Conservation (phyloP, 2,113 vertebrate genomes). For the Dasypus novemcinctus region DNA sequence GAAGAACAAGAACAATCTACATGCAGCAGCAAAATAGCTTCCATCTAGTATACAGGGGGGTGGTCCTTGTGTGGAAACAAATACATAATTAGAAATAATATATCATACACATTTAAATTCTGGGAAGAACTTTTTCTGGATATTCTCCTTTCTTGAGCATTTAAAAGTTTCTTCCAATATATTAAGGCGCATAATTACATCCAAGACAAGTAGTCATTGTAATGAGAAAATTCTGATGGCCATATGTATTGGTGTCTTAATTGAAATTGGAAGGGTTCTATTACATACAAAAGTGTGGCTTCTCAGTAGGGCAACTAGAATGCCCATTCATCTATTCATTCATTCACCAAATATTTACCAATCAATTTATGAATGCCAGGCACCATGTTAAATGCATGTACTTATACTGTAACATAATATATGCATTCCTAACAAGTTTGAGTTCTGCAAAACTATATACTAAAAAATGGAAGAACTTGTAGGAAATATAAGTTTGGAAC, state of each 20-base stretch:
- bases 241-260: not conserved
- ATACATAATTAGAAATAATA: not conserved
- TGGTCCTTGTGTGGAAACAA: conserved; percentile 10
- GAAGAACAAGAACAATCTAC: not conserved
- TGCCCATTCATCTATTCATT: not conserved
- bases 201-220: not conserved
- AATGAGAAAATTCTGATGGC: conserved; percentile 33
- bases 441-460: too few relatives aligned
- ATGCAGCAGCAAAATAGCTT: not conserved
- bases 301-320: not conserved
- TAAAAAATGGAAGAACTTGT: too few relatives aligned
- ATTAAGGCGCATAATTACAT: conserved; percentile 48
- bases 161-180: not conserved
- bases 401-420: too few relatives aligned
- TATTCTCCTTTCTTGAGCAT: conserved; percentile 7
- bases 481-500: too few relatives aligned
- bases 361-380: not conserved
- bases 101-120: conserved; percentile 3
- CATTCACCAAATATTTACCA: not conserved
- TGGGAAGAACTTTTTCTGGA: not conserved
- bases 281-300: not conserved
- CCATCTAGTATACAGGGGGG: not conserved
- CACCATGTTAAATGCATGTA: not conserved
- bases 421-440: not conserved
- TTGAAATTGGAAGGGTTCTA: not conserved